Evolutionary conservation across 2,888 invertebrate genomes (phyloP).

Genomic region (Drosophila antonietae): DNA sequence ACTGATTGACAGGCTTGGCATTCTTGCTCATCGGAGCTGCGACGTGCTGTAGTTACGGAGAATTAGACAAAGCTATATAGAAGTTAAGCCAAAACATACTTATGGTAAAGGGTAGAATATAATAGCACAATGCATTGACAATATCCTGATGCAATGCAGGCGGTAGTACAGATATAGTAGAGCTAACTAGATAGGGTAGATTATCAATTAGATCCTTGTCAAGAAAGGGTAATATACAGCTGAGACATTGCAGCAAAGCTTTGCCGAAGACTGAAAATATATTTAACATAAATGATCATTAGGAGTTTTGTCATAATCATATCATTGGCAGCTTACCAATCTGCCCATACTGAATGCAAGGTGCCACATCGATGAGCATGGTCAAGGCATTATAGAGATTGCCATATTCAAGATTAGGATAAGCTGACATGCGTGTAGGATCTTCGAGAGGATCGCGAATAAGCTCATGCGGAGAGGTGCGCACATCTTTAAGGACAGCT

Average conservation of each 20-base stretch:
- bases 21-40: constrained; percentile 89
- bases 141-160: constrained; percentile 96
- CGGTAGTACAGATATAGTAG: constrained; percentile 96
- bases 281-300: background rate
- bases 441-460: constrained; percentile 95
- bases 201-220: constrained; percentile 98
- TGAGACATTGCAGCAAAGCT: constrained; percentile 96
- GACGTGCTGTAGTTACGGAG: constrained; percentile 86
- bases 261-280: constrained; percentile 93
- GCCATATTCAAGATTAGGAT: constrained; percentile 98
- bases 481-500: constrained; percentile 99
- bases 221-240: constrained; percentile 97
- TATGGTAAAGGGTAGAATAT: constrained; percentile 97
- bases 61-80: background rate
- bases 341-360: constrained; percentile 94
- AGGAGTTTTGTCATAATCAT: background rate
- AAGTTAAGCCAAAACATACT: constrained; percentile 86
- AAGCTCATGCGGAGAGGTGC: constrained; percentile 95
- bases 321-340: constrained; percentile 86
- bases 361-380: constrained; percentile 94
- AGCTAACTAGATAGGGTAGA: constrained; percentile 96
- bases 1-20: constrained; percentile 93
- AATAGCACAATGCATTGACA: constrained; percentile 96
- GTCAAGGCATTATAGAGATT: constrained; percentile 96
- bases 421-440: constrained; percentile 93